Conservation (phyloP, 2,888 invertebrate species). For the Sminthurinus aureus region DNA sequence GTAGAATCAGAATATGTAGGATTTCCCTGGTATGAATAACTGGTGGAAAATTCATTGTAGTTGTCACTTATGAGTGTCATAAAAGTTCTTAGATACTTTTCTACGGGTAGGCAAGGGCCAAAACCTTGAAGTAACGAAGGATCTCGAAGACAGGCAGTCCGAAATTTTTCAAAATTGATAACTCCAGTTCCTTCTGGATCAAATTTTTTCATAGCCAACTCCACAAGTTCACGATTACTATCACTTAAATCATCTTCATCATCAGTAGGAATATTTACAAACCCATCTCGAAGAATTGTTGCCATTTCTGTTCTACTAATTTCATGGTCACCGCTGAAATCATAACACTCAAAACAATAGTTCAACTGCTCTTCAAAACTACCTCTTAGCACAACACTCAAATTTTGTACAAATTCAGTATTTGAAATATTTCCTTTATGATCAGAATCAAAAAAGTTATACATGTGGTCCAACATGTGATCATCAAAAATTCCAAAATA, state of each 20-base stretch:
- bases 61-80: constrained; percentile 15
- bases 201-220: constrained; percentile 7
- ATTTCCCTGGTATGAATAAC: too few relatives aligned
- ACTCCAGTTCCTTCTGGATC: constrained; percentile 25
- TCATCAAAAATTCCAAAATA: too few relatives aligned
- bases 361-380: too few relatives aligned
- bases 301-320: constrained; percentile 23
- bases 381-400: too few relatives aligned
- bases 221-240: neutral
- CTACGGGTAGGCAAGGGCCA: constrained; percentile 17
- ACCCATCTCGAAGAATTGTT: neutral
- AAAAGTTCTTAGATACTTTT: constrained; percentile 23
- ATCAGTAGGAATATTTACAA: neutral
- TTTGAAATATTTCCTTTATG: too few relatives aligned
- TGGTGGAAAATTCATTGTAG: constrained; percentile 3
- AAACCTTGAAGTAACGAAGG: constrained; percentile 14
- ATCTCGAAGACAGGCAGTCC: neutral
- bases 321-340: constrained; percentile 20
- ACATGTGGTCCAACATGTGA: too few relatives aligned
- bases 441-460: too few relatives aligned
- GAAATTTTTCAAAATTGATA: constrained; percentile 1
- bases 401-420: too few relatives aligned
- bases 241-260: constrained; percentile 14
- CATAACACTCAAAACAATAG: too few relatives aligned
- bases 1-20: too few relatives aligned